Percentiles rank a stretch among this genome's conserved stretches.
Evolutionary conservation across 2,113 vertebrate genomes (phyloP).

Genomic region (Dasyurus viverrinus): DNA sequence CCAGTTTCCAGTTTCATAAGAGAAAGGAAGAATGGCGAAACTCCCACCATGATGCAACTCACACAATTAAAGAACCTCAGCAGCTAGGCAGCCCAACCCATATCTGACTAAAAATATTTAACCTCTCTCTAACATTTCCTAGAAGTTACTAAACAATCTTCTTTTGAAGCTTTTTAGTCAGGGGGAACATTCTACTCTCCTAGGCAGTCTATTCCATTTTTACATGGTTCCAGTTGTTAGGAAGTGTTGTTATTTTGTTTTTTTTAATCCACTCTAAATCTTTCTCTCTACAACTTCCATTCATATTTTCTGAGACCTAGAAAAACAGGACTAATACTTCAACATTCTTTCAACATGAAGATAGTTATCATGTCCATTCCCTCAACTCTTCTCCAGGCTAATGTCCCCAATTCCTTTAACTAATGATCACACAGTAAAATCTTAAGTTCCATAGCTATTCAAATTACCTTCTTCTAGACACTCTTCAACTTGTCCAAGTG

Average conservation of each 20-base stretch:
- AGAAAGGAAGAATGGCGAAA: not conserved
- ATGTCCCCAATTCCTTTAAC: not conserved
- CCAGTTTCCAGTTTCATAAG: not conserved
- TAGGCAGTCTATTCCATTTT: not conserved
- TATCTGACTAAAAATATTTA: not conserved
- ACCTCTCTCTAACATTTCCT: not conserved
- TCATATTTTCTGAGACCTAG: not conserved
- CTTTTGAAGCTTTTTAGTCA: not conserved
- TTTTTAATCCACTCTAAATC: not conserved
- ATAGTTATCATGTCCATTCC: not conserved
- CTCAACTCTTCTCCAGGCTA: not conserved
- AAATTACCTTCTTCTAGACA: not conserved
- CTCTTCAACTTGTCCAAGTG: not conserved
- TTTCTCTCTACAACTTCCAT: not conserved
- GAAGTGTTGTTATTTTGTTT: too few relatives aligned
- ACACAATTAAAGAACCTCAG: not conserved
- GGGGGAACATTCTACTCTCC: not conserved
- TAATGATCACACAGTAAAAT: not conserved
- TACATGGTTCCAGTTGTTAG: not conserved
- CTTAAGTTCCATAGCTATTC: not conserved
- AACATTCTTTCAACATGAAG: not conserved
- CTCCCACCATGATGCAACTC: not conserved
- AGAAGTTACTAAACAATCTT: not conserved
- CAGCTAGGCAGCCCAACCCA: not conserved
- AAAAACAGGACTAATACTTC: not conserved